Conservation (phyloP, 2,888 invertebrate species). For the Halictus quadricinctus region DNA sequence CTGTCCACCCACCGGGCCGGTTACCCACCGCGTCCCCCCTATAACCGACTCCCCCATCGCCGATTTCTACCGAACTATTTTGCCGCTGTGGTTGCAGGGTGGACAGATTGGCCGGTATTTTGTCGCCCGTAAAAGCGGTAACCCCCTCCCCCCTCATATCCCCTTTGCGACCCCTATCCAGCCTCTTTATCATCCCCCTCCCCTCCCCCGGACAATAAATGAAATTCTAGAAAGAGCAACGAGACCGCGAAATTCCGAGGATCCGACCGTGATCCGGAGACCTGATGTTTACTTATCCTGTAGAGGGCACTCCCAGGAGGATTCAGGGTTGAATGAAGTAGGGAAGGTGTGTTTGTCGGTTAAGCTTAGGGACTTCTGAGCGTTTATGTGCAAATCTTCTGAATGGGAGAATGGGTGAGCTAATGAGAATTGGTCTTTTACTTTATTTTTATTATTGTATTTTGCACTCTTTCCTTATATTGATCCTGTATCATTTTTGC, state of each 20-base stretch:
- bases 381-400: background rate
- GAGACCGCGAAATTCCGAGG: conserved; percentile 34
- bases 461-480: background rate
- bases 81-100: conserved; percentile 76
- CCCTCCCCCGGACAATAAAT: conserved; percentile 47
- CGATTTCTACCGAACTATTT: conserved; percentile 78
- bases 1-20: conserved; percentile 51
- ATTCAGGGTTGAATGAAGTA: background rate
- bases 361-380: background rate
- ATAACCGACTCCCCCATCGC: conserved; percentile 66
- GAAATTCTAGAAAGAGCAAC: conserved; percentile 58
- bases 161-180: background rate
- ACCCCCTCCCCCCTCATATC: background rate
- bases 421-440: background rate
- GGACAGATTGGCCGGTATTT: conserved; percentile 80
- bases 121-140: conserved; percentile 77
- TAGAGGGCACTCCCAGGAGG: background rate
- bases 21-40: conserved; percentile 22
- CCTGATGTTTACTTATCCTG: conserved; percentile 1
- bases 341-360: background rate
- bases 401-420: background rate
- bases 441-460: background rate
- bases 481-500: too few relatives aligned
- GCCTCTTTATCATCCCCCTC: background rate
- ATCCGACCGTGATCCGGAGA: background rate